Evolutionary conservation across 2,888 invertebrate species (phyloP), one percentile per base, ranked within the genome.

Genomic region (Agriotes lineatus): DNA sequence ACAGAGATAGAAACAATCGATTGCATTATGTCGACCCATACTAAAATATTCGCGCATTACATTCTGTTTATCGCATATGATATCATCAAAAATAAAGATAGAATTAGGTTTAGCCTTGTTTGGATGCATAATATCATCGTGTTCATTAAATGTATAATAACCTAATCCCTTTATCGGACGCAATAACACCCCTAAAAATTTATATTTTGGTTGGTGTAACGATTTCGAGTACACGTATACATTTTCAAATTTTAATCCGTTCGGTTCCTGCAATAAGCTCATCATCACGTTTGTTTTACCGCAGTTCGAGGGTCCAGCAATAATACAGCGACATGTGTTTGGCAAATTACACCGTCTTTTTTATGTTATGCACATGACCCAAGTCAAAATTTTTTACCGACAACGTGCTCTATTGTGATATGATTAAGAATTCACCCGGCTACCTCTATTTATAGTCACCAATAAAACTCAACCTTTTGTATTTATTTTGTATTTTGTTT

Each of bases 81-180:
- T 76, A 75, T 82, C 80, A 72, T 81, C 80, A 69, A 82, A 82
- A 57, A 82, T 80, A 59, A 82, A 74, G 7, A 82, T 71, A 10
- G 78, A 78, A 68, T 77, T 74, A 57, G 66, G 52, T 73, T 74
- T 74, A 2, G 77, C 75, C 22, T 74, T 59, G 7, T 70, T 7
- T 6, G 77, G 72, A 12, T 59, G 6, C 54, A 33, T 14, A 2
- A 54, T 16, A 0, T 54, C 54, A 1, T 12, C 18, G 12, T 54
- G 16, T 9, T 44, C 44, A 1, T 1, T 19, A 10, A 44, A 44
- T 7, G 44, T 69, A 5, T 16, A 68, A 65, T 71, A 75, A 3
- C 69, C 67, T 5, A 77, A 59, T 48, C 71, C 75, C 9, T 72
- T 64, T 6, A 77, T 50, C 0, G 37, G n/a, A 10, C 67, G 59